Evolutionary conservation across 2,797 vertebrate genomes (phyloP).

Genomic region (Simalia tracyae): DNA sequence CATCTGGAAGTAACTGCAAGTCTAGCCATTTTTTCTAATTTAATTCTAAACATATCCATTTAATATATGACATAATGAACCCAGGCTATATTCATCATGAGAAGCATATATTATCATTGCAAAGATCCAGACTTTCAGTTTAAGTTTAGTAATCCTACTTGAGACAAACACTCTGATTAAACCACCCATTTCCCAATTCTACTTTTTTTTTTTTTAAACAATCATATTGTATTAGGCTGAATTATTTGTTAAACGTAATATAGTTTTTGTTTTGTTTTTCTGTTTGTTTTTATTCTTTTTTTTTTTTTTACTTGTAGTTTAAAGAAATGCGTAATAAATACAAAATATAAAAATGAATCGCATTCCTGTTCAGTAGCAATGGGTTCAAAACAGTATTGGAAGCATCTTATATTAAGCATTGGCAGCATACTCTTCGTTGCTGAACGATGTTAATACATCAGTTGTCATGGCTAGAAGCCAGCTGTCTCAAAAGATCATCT

Average conservation of each 20-base stretch:
- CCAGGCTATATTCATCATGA: background rate
- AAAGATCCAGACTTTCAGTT: background rate
- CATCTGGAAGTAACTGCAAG: background rate
- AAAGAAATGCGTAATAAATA: conserved; percentile 6
- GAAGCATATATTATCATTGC: background rate
- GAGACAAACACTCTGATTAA: background rate
- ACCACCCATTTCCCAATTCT: background rate
- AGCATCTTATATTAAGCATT: conserved; percentile 12
- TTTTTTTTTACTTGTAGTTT: background rate
- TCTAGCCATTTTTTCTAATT: background rate
- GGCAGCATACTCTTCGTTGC: background rate
- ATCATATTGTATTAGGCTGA: background rate
- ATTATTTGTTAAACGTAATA: background rate
- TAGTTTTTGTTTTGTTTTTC: background rate
- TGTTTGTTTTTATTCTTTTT: background rate
- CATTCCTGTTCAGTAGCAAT: background rate
- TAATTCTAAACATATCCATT: background rate
- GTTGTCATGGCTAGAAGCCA: conserved; percentile 37
- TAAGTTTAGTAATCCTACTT: background rate
- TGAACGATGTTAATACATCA: conserved; percentile 36
- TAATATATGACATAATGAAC: background rate
- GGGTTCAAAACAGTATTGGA: conserved; percentile 34
- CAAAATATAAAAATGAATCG: background rate
- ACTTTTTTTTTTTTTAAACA: background rate
- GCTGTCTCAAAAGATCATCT: conserved; percentile 51